Conservation (phyloP, 2,797 vertebrate species). For the Alosa sapidissima region DNA sequence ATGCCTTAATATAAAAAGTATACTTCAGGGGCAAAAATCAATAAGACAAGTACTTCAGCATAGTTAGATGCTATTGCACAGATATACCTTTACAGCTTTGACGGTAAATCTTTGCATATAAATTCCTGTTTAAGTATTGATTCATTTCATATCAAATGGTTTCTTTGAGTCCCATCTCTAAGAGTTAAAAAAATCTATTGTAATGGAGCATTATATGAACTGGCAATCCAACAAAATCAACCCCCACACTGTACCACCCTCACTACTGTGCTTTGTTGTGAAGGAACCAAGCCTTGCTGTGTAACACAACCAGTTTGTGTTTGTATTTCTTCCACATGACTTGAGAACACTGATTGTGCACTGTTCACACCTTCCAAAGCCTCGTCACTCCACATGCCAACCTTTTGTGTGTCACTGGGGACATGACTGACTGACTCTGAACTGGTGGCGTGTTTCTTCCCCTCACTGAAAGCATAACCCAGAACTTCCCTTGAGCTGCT, state of each 20-base stretch:
- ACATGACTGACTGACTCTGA: not conserved
- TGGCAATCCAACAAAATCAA: not conserved
- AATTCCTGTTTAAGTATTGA: not conserved
- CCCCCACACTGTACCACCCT: not conserved
- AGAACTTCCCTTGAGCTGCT: not conserved
- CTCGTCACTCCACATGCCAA: not conserved
- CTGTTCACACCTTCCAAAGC: slow-evolving; percentile 8
- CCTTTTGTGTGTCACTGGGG: slow-evolving; percentile 8
- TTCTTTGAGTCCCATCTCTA: not conserved
- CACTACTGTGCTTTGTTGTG: not conserved
- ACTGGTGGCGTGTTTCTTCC: not conserved
- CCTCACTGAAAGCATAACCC: not conserved
- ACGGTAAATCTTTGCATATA: not conserved
- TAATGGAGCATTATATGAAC: not conserved
- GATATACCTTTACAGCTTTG: not conserved
- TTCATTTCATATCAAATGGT: not conserved
- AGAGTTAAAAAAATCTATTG: not conserved
- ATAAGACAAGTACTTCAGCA: not conserved
- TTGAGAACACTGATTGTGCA: slow-evolving; percentile 6
- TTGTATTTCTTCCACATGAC: slow-evolving; percentile 21
- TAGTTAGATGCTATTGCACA: not conserved
- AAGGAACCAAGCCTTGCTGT: not conserved
- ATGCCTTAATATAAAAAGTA: no score
- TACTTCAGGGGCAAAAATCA: no score
- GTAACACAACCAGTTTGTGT: not conserved